Conservation (phyloP, 2,797 vertebrate genomes). For the Chrysocyon brachyurus region DNA sequence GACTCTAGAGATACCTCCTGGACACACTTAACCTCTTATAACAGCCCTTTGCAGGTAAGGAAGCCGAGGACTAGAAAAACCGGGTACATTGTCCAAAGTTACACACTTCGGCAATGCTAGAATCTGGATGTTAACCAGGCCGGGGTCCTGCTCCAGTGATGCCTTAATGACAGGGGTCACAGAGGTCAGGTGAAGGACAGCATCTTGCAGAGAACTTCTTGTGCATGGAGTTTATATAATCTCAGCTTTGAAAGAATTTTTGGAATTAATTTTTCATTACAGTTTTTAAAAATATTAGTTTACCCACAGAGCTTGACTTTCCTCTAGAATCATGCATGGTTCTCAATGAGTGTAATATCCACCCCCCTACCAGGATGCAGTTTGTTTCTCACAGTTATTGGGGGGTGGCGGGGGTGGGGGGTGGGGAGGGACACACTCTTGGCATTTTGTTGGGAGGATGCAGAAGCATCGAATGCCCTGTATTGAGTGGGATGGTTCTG, state of each 20-base stretch:
- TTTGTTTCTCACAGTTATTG: not conserved
- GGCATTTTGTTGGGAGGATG: not conserved
- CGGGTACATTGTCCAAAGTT: not conserved
- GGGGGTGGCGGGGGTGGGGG: too few species aligned
- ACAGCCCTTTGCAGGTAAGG: not conserved
- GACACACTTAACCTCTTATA: not conserved
- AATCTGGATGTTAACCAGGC: not conserved
- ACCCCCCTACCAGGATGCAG: not conserved
- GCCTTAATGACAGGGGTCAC: not conserved
- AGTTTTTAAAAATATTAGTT: not conserved
- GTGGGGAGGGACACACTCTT: too few species aligned
- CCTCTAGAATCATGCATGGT: not conserved
- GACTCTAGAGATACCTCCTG: not conserved
- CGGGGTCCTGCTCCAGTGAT: not conserved
- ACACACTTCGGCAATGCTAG: not conserved
- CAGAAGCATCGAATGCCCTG: not conserved
- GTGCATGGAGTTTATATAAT: not conserved
- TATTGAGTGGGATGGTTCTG: not conserved
- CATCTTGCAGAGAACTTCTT: not conserved
- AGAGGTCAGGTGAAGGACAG: not conserved
- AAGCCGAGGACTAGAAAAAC: not conserved
- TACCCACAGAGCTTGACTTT: not conserved
- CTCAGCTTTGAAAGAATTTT: slow-evolving; percentile 30
- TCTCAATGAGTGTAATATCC: not conserved
- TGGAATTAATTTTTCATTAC: slow-evolving; percentile 10